Conservation (phyloP, 2,113 vertebrate species). For the Rafetus swinhoei region DNA sequence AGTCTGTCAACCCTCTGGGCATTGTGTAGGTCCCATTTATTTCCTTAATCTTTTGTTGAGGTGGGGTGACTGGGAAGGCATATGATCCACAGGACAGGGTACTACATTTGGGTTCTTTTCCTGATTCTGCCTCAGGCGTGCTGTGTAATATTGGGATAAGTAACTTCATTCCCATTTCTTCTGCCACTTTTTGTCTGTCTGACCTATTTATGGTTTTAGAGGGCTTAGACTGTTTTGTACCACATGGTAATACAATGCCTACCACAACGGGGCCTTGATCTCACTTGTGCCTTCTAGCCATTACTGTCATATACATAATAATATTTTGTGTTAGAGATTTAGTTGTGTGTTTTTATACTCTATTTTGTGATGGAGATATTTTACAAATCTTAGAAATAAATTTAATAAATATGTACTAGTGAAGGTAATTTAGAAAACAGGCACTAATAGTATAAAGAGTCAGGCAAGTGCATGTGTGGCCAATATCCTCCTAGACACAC, state of each 20-base stretch:
- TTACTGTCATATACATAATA: constrained; percentile 38
- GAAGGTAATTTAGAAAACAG: constrained; percentile 32
- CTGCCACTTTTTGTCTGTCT: constrained; percentile 46
- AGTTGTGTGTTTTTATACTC: constrained; percentile 30
- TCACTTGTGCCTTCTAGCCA: constrained; percentile 63
- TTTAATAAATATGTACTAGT: constrained; percentile 57
- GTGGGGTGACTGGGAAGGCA: neutral
- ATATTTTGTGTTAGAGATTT: constrained; percentile 50
- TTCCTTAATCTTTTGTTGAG: neutral
- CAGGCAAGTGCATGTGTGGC: neutral
- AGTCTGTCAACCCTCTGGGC: neutral
- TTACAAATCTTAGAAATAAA: constrained; percentile 54
- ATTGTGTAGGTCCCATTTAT: neutral
- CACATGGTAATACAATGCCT: constrained; percentile 66
- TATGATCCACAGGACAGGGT: neutral
- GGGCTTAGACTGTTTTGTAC: constrained; percentile 65
- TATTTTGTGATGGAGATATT: constrained; percentile 45
- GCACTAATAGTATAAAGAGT: neutral
- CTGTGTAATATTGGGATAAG: neutral
- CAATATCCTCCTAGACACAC: constrained; percentile 1
- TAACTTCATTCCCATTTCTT: constrained; percentile 11
- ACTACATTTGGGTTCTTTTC: constrained; percentile 18
- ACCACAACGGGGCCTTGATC: constrained; percentile 57
- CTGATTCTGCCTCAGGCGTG: neutral
- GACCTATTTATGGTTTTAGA: neutral